These are phyloP conservation scores for Gastrophysa polygoni DNA, from an alignment of 2,888 invertebrate species.

Conservation along the genomic window DNA sequence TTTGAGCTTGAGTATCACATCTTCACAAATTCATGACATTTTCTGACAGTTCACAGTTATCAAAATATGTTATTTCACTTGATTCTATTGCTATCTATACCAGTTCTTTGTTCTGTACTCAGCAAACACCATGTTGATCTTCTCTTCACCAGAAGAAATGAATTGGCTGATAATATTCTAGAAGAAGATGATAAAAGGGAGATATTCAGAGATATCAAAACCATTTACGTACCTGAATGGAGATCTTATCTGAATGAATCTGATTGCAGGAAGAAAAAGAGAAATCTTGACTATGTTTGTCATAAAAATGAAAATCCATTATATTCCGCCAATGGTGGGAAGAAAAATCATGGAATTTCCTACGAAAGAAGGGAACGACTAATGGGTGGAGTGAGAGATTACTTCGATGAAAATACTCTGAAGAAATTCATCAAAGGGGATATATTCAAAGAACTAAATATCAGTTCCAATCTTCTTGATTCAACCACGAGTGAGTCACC, in stretches of 20 bases:
- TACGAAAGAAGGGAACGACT: not conserved
- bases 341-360: not conserved
- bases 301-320: not conserved
- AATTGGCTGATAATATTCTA: conserved; percentile 40
- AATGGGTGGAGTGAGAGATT: not conserved
- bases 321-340: not conserved
- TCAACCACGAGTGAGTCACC: not conserved
- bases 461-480: not conserved
- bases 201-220: conserved; percentile 42
- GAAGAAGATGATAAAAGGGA: conserved; percentile 44
- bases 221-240: conserved; percentile 42
- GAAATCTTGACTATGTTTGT: not conserved
- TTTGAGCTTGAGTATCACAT: too few relatives aligned
- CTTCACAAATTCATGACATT: too few relatives aligned
- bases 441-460: conserved; percentile 2
- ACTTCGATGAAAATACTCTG: not conserved
- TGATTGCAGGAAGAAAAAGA: conserved; percentile 20
- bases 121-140: conserved; percentile 1
- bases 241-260: conserved; percentile 29
- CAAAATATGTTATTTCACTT: not conserved
- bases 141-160: conserved; percentile 31
- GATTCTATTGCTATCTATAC: not conserved
- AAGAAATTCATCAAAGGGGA: not conserved
- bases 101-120: not conserved
- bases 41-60: not conserved